Evolutionary conservation across 2,797 vertebrate species (phyloP).

Genomic region (Ambastaia sidthimunki): DNA sequence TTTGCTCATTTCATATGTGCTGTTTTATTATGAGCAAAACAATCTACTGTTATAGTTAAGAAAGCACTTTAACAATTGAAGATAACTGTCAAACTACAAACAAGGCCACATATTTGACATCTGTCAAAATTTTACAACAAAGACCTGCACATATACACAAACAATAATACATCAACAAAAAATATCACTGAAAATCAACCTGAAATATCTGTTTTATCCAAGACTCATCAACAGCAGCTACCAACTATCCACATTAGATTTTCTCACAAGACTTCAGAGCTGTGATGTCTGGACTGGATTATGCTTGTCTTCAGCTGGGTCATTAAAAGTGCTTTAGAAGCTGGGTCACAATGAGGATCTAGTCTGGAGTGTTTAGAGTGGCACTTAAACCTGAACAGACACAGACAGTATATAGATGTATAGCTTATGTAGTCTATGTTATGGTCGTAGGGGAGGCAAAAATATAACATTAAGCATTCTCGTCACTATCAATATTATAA

Average conservation of each 20-base stretch:
- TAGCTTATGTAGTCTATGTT: background rate
- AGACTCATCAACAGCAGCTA: background rate
- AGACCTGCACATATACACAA: background rate
- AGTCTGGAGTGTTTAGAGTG: constrained; percentile 27
- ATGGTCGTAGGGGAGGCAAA: background rate
- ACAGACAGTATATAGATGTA: background rate
- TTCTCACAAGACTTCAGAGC: background rate
- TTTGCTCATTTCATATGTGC: no score
- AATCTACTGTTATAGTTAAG: no score
- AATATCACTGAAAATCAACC: background rate
- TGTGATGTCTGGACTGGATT: constrained; percentile 25
- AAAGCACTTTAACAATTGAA: no score
- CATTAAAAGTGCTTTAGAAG: constrained; percentile 16
- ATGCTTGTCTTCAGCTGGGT: constrained; percentile 2
- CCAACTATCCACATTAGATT: background rate
- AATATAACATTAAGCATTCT: constrained; percentile 10
- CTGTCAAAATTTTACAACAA: constrained; percentile 14
- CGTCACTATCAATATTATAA: background rate
- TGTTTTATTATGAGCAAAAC: no score
- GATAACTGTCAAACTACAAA: background rate
- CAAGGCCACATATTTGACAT: background rate
- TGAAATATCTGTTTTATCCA: background rate
- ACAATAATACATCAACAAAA: background rate
- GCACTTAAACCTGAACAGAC: background rate
- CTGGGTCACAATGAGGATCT: constrained; percentile 12